Percentiles rank a stretch among this genome's conserved stretches.
phyloP scores from a whole-genome alignment of 2,797 vertebrate species.

The Halcyon leucocephala region DNA sequence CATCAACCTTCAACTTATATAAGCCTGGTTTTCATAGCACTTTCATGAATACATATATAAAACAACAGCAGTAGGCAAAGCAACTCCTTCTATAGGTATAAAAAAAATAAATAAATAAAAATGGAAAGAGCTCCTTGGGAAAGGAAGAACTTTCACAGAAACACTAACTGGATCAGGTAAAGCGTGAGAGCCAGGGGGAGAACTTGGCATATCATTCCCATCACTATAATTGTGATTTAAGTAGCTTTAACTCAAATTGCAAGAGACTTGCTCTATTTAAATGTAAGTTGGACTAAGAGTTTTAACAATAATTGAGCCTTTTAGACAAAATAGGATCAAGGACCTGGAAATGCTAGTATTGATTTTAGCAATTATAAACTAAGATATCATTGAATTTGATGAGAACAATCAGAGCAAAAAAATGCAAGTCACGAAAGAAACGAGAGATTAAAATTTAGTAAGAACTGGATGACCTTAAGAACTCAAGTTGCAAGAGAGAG shows the following conservation, averaged over 20 bases:
- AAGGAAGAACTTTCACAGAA: constrained; percentile 1
- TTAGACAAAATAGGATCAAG: constrained; percentile 12
- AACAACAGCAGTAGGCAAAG: neutral
- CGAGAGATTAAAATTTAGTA: neutral
- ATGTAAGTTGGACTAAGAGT: neutral
- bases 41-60: neutral
- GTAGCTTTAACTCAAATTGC: neutral
- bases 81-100: neutral
- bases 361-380: neutral
- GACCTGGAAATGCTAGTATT: neutral
- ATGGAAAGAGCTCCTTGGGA: neutral
- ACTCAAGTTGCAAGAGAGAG: neutral
- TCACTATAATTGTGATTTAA: constrained; percentile 12
- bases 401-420: neutral
- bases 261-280: constrained; percentile 17
- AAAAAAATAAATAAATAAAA: neutral
- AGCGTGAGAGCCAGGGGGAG: neutral
- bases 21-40: neutral
- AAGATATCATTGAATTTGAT: neutral
- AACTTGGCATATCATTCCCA: neutral
- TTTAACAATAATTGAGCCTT: neutral
- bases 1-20: neutral
- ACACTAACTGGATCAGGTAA: neutral
- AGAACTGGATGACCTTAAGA: neutral
- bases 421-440: neutral